These are phyloP conservation scores for Pogoniulus pusillus DNA, from an alignment of 2,797 vertebrate genomes.

Conservation along the genomic window DNA sequence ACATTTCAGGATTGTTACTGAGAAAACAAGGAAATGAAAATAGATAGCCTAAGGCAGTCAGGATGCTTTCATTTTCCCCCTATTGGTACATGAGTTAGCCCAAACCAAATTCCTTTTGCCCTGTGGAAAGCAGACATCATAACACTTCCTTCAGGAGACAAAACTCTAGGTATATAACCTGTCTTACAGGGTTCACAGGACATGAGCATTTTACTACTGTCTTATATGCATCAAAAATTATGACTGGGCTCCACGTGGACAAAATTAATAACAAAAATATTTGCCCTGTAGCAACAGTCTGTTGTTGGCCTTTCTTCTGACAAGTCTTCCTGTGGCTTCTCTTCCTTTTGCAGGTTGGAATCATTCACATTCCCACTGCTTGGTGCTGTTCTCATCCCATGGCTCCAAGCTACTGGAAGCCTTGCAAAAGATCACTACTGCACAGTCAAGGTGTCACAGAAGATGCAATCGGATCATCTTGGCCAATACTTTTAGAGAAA, in stretches of 20 bases:
- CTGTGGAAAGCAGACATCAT: not conserved
- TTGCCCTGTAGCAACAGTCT: not conserved
- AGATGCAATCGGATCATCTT: not conserved
- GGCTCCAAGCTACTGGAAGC: not conserved
- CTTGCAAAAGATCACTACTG: not conserved
- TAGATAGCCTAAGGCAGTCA: not conserved
- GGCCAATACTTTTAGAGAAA: not conserved
- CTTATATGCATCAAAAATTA: not conserved
- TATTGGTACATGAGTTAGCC: not conserved
- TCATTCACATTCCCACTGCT: not conserved
- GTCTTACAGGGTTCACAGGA: not conserved
- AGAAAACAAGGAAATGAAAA: slow-evolving; percentile 7
- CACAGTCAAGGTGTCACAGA: not conserved
- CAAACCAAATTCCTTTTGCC: not conserved
- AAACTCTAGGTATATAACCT: not conserved
- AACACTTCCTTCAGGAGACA: not conserved
- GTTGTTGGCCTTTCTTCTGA: not conserved
- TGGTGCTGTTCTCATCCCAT: not conserved
- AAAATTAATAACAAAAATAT: not conserved
- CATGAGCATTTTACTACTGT: not conserved
- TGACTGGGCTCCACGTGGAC: not conserved
- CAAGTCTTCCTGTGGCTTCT: not conserved
- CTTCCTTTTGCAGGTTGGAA: not conserved
- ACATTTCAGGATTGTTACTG: not conserved
- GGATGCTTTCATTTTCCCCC: not conserved